phyloP scores from a whole-genome alignment of 2,888 invertebrate species.

The Parthenolecanium corni region DNA sequence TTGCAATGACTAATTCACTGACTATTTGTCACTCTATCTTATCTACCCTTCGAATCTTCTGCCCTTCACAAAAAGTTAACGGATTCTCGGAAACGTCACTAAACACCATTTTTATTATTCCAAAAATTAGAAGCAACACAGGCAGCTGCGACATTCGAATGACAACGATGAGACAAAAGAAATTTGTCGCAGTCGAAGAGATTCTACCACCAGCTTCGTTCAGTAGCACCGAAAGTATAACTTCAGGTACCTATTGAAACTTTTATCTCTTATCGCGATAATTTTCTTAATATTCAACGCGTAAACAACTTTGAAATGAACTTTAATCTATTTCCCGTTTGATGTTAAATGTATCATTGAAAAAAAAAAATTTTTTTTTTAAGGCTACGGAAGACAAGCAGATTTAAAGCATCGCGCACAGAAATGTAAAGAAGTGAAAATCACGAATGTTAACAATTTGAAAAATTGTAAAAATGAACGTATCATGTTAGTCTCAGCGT shows the following conservation, averaged over 20 bases:
- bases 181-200: slow-evolving; percentile 39
- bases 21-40: too few relatives aligned
- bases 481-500: slow-evolving; percentile 64
- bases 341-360: slow-evolving; percentile 44
- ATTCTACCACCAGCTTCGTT: slow-evolving; percentile 36
- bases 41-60: too few relatives aligned
- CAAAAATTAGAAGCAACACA: slow-evolving; percentile 42
- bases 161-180: slow-evolving; percentile 41
- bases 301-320: not conserved
- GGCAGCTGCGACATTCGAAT: slow-evolving; percentile 44
- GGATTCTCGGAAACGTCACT: not conserved
- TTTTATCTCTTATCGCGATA: not conserved
- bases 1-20: too few relatives aligned
- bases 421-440: slow-evolving; percentile 39
- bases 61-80: too few relatives aligned
- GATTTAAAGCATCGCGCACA: slow-evolving; percentile 23
- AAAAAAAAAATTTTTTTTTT: not conserved
- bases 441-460: slow-evolving; percentile 46
- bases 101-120: not conserved
- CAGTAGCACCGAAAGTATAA: slow-evolving; percentile 73
- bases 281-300: not conserved
- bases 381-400: slow-evolving; percentile 24
- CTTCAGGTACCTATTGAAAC: slow-evolving; percentile 39
- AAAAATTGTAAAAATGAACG: slow-evolving; percentile 67
- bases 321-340: slow-evolving; percentile 47